phyloP scores from a whole-genome alignment of 2,113 vertebrate genomes.

The Bubo bubo region DNA sequence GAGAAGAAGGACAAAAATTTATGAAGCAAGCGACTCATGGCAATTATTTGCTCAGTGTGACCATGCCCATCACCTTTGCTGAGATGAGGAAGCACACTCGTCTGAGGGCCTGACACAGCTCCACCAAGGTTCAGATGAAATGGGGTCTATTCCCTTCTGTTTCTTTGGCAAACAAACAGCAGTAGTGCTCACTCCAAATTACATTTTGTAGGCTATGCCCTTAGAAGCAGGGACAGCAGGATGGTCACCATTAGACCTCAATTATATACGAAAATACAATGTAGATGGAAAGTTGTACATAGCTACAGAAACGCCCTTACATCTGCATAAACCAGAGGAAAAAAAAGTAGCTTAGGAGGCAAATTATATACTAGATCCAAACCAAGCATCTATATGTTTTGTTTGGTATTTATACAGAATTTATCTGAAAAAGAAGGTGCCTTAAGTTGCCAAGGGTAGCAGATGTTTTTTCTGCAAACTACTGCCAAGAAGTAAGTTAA shows the following conservation, averaged over 20 bases:
- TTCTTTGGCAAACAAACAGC: background rate
- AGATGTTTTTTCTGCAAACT: constrained; percentile 46
- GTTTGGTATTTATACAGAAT: constrained; percentile 50
- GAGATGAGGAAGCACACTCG: accelerated
- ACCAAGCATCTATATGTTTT: background rate
- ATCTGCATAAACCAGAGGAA: background rate
- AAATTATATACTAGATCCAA: background rate
- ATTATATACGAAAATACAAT: background rate
- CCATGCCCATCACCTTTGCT: background rate
- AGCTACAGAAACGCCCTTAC: background rate
- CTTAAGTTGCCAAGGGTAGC: constrained; percentile 47
- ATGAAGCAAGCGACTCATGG: background rate
- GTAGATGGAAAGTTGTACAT: accelerated
- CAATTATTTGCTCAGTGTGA: background rate
- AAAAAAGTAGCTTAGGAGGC: background rate
- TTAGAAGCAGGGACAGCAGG: background rate
- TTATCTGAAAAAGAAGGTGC: constrained; percentile 2
- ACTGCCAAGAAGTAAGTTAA: constrained; percentile 40
- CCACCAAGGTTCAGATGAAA: background rate
- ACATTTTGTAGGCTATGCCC: background rate
- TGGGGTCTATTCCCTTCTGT: background rate
- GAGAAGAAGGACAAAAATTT: background rate
- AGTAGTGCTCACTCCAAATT: background rate
- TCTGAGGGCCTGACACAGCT: background rate
- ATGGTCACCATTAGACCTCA: background rate